These are phyloP conservation scores for Cynopterus brachyotis DNA, from an alignment of 2,113 vertebrate species.

Conservation along the genomic window DNA sequence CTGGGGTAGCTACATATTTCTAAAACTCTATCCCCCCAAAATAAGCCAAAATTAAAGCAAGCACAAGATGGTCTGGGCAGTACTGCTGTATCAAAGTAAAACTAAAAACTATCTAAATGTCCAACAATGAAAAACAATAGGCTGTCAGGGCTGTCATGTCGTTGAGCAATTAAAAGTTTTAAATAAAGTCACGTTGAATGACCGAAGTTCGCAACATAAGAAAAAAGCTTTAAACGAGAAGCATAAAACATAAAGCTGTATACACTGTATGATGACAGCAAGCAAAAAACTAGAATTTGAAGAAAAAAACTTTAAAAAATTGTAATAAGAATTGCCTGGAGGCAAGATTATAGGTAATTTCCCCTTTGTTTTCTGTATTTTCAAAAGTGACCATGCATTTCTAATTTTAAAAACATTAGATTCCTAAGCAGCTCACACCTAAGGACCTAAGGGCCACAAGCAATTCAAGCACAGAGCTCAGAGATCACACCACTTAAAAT, in stretches of 20 bases:
- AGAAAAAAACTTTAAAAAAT: background rate
- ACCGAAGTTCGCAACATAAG: constrained; percentile 17
- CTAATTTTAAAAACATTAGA: constrained; percentile 43
- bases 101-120: constrained; percentile 17
- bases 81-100: background rate
- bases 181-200: constrained; percentile 8
- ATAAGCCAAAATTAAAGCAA: constrained; percentile 40
- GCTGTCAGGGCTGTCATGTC: background rate
- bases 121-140: background rate
- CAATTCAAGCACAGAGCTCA: constrained; percentile 47
- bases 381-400: background rate
- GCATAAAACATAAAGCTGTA: background rate
- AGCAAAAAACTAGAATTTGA: background rate
- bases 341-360: background rate
- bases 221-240: constrained; percentile 36
- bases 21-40: background rate
- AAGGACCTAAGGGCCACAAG: background rate
- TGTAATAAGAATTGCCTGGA: background rate
- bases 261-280: background rate
- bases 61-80: background rate
- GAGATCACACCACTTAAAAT: constrained; percentile 47
- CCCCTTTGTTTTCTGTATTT: constrained; percentile 30
- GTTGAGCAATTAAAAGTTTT: background rate
- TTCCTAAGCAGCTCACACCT: constrained; percentile 1
- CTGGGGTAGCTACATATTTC: background rate